Conservation (phyloP, 1,140 invertebrate genomes). For the Euwallacea fornicatus region DNA sequence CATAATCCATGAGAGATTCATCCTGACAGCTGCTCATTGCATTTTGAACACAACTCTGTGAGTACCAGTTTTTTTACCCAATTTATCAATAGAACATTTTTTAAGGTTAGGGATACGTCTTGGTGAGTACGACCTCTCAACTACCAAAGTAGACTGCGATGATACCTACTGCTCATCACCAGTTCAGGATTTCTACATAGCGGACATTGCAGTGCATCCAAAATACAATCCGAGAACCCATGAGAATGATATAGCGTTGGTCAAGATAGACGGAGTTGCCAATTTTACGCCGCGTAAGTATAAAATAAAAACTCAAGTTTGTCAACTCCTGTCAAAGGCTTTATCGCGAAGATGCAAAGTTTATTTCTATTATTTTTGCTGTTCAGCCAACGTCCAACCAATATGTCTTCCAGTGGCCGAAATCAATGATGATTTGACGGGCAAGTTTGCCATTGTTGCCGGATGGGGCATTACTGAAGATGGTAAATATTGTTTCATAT, state of each 20-base stretch:
- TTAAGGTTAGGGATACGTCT: conserved; percentile 46
- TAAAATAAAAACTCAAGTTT: not conserved
- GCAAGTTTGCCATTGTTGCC: conserved; percentile 41
- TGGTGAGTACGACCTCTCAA: conserved; percentile 49
- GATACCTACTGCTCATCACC: conserved; percentile 45
- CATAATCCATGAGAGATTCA: conserved; percentile 58
- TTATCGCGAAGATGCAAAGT: not conserved
- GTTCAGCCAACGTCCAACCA: conserved; percentile 57
- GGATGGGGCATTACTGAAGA: conserved; percentile 50
- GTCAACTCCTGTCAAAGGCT: not conserved
- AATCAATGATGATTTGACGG: conserved; percentile 37
- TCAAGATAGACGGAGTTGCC: conserved; percentile 40
- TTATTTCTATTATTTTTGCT: not conserved
- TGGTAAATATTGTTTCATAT: conserved; percentile 27
- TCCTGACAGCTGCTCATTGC: conserved; percentile 61
- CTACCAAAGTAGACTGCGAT: conserved; percentile 46
- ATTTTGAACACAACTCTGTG: conserved; percentile 48
- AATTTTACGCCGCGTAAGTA: conserved; percentile 39
- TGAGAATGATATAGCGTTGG: conserved; percentile 58
- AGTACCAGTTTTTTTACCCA: conserved; percentile 42
- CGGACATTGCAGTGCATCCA: conserved; percentile 51
- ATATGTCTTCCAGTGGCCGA: conserved; percentile 60
- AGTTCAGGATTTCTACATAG: conserved; percentile 46
- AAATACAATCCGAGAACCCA: conserved; percentile 52
- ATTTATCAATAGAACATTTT: conserved; percentile 6